Percentiles rank a stretch among this genome's conserved stretches.
Conservation (phyloP, 1,140 invertebrate species). For the Zaprionus africanus region DNA sequence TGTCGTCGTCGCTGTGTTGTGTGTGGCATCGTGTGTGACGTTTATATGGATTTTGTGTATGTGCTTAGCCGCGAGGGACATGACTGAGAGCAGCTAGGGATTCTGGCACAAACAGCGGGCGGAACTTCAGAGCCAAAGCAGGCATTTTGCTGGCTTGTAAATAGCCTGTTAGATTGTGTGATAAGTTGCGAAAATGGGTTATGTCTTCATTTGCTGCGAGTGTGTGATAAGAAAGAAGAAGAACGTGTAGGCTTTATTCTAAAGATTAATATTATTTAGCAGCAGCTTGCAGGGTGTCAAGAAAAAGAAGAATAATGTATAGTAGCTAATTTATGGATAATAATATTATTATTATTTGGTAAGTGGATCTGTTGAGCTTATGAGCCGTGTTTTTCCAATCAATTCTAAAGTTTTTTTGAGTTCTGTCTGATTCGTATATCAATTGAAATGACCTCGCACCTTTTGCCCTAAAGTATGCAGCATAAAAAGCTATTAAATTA, state of each 20-base stretch:
- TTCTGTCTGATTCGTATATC: no score
- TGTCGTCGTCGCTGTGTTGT: conserved; percentile 30
- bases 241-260: background rate
- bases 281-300: no score
- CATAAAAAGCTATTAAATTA: background rate
- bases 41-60: conserved; percentile 51
- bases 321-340: no score
- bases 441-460: background rate
- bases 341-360: no score
- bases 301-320: no score
- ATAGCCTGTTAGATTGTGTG: conserved; percentile 3
- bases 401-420: no score
- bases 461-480: conserved; percentile 32
- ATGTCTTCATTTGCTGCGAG: background rate
- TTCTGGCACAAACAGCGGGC: conserved; percentile 22
- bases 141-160: background rate
- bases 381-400: no score
- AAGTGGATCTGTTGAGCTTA: no score
- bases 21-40: conserved; percentile 46
- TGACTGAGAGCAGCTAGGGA: conserved; percentile 35
- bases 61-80: conserved; percentile 20
- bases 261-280: background rate
- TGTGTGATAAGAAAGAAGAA: background rate
- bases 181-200: conserved; percentile 3
- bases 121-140: background rate